Base-by-base conservation (phyloP, 2,888 invertebrate genomes). In the Epirrita christyi region DNA sequence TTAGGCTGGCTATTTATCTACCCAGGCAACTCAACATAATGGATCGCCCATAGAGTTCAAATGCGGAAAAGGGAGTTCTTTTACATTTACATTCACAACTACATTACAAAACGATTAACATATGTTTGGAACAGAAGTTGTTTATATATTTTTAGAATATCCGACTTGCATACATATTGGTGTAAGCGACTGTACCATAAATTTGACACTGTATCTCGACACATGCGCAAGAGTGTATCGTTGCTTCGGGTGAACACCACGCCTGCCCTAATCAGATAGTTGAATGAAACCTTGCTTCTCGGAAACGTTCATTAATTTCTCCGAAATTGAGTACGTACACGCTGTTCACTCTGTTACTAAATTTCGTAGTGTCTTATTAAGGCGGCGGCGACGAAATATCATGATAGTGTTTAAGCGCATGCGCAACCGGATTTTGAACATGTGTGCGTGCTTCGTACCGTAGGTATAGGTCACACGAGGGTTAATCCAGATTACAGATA, bases 271-370 rank as follows among this genome's bases (percentile, higher is more conserved):
- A 83, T 81, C 79, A 79, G 81, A 86, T 85, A 83, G 82, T 73
- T 80, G 78, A 81, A 81, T 80, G 79, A 80, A 76, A 73, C 78
- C 72, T 71, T 71, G 61, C 68, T 88, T 89, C 88, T 82, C 67
- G 69, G 85, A 85, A 89, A 83, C 68, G 78, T 80, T 80, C 83
- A 83, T 86, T 85, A 84, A 82, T 85, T 88, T 89, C 89, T 80
- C 76, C 80, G 86, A 88, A 88, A 78, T 72, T 66, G 71, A 21
- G 21, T 21, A 21, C 72, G 74, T 73, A 70, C n/a, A n/a, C 69
- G 67, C 65, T 73, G 72, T 76, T 76, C 75, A 75, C 77, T 75
- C 70, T 73, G 79, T 82, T 78, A 80, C 75, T 80, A 73, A 71
- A 78, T 81, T 80, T 76, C 75, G 78, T 76, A 74, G 77, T 76